A percentile compares a stretch with the other conserved stretches of the same genome.
Conservation (phyloP, 2,797 vertebrate species). For the Rhinoraja longicauda region DNA sequence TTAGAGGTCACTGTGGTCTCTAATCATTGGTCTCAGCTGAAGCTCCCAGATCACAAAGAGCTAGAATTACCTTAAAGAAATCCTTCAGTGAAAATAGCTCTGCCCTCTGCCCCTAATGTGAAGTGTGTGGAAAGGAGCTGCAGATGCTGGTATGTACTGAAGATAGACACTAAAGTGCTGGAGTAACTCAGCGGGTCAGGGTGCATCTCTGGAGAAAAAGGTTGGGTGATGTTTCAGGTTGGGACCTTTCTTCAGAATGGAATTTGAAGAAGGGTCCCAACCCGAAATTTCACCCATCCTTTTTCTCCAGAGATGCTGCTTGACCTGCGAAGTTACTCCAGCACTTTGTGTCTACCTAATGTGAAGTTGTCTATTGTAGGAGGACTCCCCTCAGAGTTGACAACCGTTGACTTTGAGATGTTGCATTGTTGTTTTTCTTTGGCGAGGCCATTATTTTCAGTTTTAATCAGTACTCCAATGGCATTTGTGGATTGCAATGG, state of each 20-base stretch:
- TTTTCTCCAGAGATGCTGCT: too few relatives aligned
- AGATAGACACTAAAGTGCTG: too few relatives aligned
- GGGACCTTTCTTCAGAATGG: too few relatives aligned
- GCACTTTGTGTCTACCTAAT: neutral
- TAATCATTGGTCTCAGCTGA: conserved; percentile 20
- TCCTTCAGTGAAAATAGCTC: neutral
- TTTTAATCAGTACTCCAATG: neutral
- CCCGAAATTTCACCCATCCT: too few relatives aligned
- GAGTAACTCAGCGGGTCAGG: too few relatives aligned
- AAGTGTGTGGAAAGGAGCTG: neutral
- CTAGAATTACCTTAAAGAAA: neutral
- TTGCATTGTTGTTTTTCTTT: neutral
- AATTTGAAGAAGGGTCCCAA: too few relatives aligned
- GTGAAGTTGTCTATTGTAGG: neutral
- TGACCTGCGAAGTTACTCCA: too few relatives aligned
- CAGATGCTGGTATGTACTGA: too few relatives aligned
- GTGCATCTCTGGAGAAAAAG: too few relatives aligned
- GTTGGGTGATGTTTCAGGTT: too few relatives aligned
- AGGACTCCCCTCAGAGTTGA: neutral
- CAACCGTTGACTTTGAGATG: neutral
- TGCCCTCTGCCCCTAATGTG: neutral
- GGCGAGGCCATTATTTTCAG: neutral
- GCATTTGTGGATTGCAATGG: neutral
- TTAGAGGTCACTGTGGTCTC: conserved; percentile 22
- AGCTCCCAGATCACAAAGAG: conserved; percentile 15